phyloP scores from a whole-genome alignment of 2,888 invertebrate species.

The Mesorhabditis belari region DNA sequence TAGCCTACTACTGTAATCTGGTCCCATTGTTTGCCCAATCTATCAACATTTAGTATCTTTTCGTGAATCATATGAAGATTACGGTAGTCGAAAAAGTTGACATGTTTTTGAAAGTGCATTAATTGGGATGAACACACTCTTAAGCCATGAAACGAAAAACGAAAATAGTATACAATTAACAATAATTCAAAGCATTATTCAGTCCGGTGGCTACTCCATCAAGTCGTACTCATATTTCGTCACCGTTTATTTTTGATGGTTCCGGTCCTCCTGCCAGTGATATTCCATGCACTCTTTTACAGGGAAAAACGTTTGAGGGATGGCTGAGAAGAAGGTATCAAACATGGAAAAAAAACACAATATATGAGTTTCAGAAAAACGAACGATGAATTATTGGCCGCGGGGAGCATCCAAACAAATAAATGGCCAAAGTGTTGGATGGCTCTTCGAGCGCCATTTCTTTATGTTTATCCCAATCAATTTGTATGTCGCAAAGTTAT shows the following conservation, averaged over 20 bases:
- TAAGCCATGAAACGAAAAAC: no score
- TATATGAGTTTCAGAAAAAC: conserved; percentile 20
- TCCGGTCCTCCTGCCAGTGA: neutral
- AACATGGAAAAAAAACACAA: neutral
- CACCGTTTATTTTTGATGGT: neutral
- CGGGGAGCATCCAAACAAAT: conserved; percentile 22
- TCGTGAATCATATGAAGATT: no score
- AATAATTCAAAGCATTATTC: no score
- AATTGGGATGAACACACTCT: no score
- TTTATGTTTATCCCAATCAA: conserved; percentile 39
- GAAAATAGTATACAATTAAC: neutral
- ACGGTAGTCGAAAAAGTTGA: no score
- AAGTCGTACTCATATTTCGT: neutral
- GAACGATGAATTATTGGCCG: conserved; percentile 19
- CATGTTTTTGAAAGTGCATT: no score
- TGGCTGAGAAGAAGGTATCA: conserved; percentile 27
- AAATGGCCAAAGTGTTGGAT: conserved; percentile 50
- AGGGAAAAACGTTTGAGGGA: conserved; percentile 29
- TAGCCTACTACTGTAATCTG: no score
- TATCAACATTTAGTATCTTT: no score
- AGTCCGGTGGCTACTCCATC: neutral
- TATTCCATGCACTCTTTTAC: neutral
- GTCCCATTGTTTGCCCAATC: no score
- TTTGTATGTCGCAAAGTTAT: conserved; percentile 15
- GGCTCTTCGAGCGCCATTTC: conserved; percentile 28